Evolutionary conservation across 2,888 invertebrate genomes (phyloP).

Genomic region (Eupithecia dodoneata): DNA sequence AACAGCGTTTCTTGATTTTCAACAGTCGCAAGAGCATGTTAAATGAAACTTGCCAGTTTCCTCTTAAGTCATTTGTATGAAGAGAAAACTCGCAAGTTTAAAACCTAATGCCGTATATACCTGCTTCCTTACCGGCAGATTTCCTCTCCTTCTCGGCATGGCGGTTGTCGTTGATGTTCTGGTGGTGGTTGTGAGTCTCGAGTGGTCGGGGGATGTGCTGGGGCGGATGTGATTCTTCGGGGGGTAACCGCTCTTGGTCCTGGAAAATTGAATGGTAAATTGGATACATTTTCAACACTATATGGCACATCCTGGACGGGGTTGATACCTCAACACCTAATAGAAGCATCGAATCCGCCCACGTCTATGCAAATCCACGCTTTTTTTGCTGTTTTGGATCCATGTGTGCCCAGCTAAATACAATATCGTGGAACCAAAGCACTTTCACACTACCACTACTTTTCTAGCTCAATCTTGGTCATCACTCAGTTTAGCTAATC

Average conservation of each 20-base stretch:
- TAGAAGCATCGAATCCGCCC: not conserved
- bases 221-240: constrained; percentile 64
- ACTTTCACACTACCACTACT: not conserved
- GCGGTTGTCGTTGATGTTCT: constrained; percentile 52
- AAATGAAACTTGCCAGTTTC: not conserved
- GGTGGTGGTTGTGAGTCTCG: constrained; percentile 65
- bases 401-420: not conserved
- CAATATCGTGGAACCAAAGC: not conserved
- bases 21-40: no score
- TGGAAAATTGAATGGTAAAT: constrained; percentile 51
- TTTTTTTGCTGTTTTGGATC: no score
- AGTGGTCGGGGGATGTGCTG: constrained; percentile 53
- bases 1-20: no score
- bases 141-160: constrained; percentile 68
- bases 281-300: not conserved
- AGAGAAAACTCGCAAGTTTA: not conserved
- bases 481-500: not conserved
- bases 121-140: constrained; percentile 55
- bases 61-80: not conserved
- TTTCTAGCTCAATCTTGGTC: not conserved
- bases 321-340: not conserved
- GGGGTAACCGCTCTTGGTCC: constrained; percentile 76
- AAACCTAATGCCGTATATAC: not conserved
- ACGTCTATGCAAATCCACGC: not conserved
- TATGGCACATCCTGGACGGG: not conserved